phyloP scores from a whole-genome alignment of 2,888 invertebrate species.

The Thymelicus acteon region DNA sequence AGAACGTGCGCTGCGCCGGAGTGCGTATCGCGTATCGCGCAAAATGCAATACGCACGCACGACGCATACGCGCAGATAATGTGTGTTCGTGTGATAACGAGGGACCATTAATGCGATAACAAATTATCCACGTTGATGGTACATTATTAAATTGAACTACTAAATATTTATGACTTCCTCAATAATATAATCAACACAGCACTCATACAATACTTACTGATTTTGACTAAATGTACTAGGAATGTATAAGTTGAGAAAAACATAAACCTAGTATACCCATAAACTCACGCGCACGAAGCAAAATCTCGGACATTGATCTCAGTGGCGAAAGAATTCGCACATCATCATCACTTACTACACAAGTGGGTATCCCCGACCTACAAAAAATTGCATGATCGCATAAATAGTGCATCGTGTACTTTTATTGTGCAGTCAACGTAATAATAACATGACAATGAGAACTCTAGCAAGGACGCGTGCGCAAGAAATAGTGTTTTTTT shows the following conservation, averaged over 20 bases:
- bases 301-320: slow-evolving; percentile 56
- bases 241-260: neutral
- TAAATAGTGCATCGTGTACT: slow-evolving; percentile 64
- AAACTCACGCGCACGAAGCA: slow-evolving; percentile 36
- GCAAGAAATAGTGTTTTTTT: slow-evolving; percentile 61
- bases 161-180: neutral
- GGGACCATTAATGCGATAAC: slow-evolving; percentile 61
- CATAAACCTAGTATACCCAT: neutral
- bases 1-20: slow-evolving; percentile 62
- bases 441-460: slow-evolving; percentile 77
- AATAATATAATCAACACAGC: slow-evolving; percentile 13
- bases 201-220: slow-evolving; percentile 2
- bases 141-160: slow-evolving; percentile 52
- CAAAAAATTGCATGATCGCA: slow-evolving; percentile 64
- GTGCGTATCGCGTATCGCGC: slow-evolving; percentile 74
- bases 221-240: slow-evolving; percentile 25
- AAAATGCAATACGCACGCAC: slow-evolving; percentile 75
- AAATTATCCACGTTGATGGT: slow-evolving; percentile 51
- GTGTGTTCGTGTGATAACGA: slow-evolving; percentile 71
- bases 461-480: slow-evolving; percentile 68
- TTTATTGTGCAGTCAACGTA: slow-evolving; percentile 73
- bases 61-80: slow-evolving; percentile 71
- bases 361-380: slow-evolving; percentile 78
- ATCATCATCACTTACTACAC: slow-evolving; percentile 55
- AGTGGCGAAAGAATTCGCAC: slow-evolving; percentile 63